These are phyloP conservation scores for Corythucha ciliata DNA, from an alignment of 2,888 invertebrate species.

Conservation along the genomic window DNA sequence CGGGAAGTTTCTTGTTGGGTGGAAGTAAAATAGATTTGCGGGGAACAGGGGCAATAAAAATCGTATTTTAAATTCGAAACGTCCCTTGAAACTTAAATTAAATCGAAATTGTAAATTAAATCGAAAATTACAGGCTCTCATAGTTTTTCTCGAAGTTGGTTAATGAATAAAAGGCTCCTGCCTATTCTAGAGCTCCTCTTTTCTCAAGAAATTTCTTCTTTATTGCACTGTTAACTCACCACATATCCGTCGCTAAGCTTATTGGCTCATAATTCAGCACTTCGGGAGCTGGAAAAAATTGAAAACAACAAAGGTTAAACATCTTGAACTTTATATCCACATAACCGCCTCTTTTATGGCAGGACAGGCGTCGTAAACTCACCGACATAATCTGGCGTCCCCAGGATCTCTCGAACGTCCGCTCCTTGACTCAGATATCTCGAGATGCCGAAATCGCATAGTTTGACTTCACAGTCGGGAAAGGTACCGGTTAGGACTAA, in stretches of 20 bases:
- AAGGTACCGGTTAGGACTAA: slow-evolving; percentile 51
- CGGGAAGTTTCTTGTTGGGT: too few species aligned
- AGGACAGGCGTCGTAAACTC: slow-evolving; percentile 18
- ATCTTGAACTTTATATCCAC: not conserved
- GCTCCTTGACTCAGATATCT: slow-evolving; percentile 51
- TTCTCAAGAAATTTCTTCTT: too few species aligned
- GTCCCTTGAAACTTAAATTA: too few species aligned
- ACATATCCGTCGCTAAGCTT: slow-evolving; percentile 88
- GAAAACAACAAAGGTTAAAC: slow-evolving; percentile 1
- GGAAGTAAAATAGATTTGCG: too few species aligned
- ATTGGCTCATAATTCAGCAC: slow-evolving; percentile 92
- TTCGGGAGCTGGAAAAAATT: slow-evolving; percentile 64
- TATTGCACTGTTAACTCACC: slow-evolving; percentile 45
- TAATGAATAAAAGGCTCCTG: not conserved
- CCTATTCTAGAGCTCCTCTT: too few species aligned
- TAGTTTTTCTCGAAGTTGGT: too few species aligned
- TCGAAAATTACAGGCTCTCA: too few species aligned
- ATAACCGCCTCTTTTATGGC: not conserved
- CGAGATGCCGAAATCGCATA: slow-evolving; percentile 55
- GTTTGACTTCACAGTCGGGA: slow-evolving; percentile 51
- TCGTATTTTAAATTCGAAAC: not conserved
- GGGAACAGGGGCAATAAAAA: too few species aligned
- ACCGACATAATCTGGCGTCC: slow-evolving; percentile 61
- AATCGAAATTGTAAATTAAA: too few species aligned
- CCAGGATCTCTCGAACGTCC: slow-evolving; percentile 56